Conservation (phyloP, 2,888 invertebrate species). For the Torymus tubicola region DNA sequence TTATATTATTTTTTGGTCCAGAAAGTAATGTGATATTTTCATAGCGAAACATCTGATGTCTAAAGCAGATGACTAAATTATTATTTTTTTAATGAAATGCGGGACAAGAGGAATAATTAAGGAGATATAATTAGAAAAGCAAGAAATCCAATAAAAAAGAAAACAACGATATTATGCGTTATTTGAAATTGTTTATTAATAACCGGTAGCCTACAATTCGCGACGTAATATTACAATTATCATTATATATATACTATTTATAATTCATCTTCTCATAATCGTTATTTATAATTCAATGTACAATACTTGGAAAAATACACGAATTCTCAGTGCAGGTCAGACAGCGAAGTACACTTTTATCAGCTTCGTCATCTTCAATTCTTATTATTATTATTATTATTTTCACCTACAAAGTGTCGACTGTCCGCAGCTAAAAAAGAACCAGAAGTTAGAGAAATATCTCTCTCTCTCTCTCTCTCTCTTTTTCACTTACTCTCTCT, state of each 20-base stretch:
- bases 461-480: too few species aligned
- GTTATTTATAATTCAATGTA: constrained; percentile 71
- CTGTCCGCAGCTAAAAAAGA: too few species aligned
- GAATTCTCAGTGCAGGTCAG: constrained; percentile 69
- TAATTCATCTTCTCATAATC: constrained; percentile 65
- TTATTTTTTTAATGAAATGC: too few species aligned
- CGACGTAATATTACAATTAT: constrained; percentile 66
- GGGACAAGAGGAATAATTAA: too few species aligned
- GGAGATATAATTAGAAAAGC: neutral
- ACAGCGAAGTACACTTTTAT: constrained; percentile 62
- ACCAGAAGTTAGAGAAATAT: too few species aligned
- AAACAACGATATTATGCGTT: constrained; percentile 55
- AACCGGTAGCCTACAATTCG: constrained; percentile 63
- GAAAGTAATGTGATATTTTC: too few species aligned
- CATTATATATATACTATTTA: constrained; percentile 56
- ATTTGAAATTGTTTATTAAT: constrained; percentile 71
- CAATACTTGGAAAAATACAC: constrained; percentile 73
- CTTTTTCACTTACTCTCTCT: too few species aligned
- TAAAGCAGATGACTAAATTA: too few species aligned
- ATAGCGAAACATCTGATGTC: too few species aligned
- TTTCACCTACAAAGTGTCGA: too few species aligned
- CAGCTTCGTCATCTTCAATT: neutral
- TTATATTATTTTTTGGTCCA: too few species aligned
- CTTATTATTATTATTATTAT: neutral
- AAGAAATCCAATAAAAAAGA: neutral